Conservation (phyloP, 2,797 vertebrate species). For the Gastrophryne carolinensis region DNA sequence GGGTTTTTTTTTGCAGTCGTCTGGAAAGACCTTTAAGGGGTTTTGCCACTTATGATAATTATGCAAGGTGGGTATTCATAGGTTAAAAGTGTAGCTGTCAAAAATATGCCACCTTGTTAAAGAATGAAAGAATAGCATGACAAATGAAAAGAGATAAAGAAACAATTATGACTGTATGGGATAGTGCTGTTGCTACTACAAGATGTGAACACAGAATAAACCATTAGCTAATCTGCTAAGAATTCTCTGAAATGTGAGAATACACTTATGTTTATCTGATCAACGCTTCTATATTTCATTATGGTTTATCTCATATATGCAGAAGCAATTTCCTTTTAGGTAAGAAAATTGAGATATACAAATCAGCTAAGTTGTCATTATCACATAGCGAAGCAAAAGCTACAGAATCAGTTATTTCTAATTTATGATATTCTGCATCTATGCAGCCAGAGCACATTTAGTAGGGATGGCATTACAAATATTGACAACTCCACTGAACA, state of each 20-base stretch:
- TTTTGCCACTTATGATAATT: background rate
- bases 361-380: conserved; percentile 37
- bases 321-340: conserved; percentile 43
- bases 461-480: background rate
- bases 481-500: background rate
- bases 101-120: conserved; percentile 20
- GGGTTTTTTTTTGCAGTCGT: too few relatives aligned
- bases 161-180: conserved; percentile 43
- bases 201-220: conserved; percentile 38
- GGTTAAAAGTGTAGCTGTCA: conserved; percentile 37
- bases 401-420: background rate
- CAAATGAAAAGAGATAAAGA: conserved; percentile 47
- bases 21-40: too few relatives aligned
- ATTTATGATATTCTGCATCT: background rate
- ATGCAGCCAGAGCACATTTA: background rate
- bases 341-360: conserved; percentile 39
- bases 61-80: background rate
- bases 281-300: conserved; percentile 45
- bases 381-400: background rate
- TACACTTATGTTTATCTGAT: conserved; percentile 44
- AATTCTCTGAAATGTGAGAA: conserved; percentile 37
- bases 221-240: conserved; percentile 37
- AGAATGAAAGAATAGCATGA: conserved; percentile 32
- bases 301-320: conserved; percentile 45
- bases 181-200: conserved; percentile 20